Conservation (phyloP, 2,888 invertebrate genomes). For the Calameuta filiformis region DNA sequence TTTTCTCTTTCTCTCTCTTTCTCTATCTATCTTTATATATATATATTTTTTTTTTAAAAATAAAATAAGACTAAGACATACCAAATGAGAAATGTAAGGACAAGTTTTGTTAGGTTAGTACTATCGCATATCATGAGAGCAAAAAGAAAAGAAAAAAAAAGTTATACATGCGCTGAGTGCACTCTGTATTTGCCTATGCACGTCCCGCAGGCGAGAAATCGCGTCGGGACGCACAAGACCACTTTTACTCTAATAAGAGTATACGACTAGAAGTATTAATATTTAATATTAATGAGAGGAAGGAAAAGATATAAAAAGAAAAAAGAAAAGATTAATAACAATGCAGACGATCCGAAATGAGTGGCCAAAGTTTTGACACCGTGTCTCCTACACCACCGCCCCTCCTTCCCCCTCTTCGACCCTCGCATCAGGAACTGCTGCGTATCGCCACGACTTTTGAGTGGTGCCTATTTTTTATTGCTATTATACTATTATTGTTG, state of each 20-base stretch:
- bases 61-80: slow-evolving; percentile 65
- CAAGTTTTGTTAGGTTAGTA: slow-evolving; percentile 61
- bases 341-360: slow-evolving; percentile 59
- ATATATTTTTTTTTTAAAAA: slow-evolving; percentile 33
- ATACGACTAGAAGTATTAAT: slow-evolving; percentile 66
- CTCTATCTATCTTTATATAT: background rate
- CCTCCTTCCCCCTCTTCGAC: background rate
- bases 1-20: slow-evolving; percentile 9
- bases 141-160: slow-evolving; percentile 33
- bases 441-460: background rate
- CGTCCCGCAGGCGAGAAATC: slow-evolving; percentile 38
- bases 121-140: slow-evolving; percentile 64
- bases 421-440: background rate
- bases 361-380: slow-evolving; percentile 54
- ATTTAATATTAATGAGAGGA: slow-evolving; percentile 9
- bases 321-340: slow-evolving; percentile 57
- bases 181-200: slow-evolving; percentile 62
- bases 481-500: slow-evolving; percentile 21
- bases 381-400: background rate
- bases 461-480: background rate
- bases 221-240: slow-evolving; percentile 58
- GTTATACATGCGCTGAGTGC: slow-evolving; percentile 52
- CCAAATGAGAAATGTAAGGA: slow-evolving; percentile 63
- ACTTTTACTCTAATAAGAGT: slow-evolving; percentile 64
- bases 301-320: slow-evolving; percentile 16